These are phyloP conservation scores for Scomber colias DNA, from an alignment of 2,113 vertebrate species.

Conservation along the genomic window DNA sequence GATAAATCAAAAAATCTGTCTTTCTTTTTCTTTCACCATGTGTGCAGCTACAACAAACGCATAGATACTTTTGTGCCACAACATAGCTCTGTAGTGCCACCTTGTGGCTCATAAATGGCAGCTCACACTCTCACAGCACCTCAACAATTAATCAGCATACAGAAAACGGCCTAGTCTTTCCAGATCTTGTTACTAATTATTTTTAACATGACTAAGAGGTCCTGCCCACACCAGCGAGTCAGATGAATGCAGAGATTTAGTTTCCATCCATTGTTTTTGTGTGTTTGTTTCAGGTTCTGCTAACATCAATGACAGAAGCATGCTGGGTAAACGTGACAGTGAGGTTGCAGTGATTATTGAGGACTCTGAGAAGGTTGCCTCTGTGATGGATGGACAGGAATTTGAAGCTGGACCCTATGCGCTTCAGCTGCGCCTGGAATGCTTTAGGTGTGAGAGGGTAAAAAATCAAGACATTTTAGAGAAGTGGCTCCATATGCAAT, in stretches of 20 bases:
- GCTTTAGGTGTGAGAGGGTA: conserved; percentile 88
- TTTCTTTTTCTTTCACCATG: conserved; percentile 17
- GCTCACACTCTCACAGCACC: not conserved
- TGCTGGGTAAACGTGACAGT: conserved; percentile 98
- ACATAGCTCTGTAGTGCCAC: conserved; percentile 38
- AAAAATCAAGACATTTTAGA: not conserved
- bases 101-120: conserved; percentile 49
- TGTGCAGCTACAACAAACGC: conserved; percentile 24
- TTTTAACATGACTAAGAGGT: not conserved
- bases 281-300: conserved; percentile 88
- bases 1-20: conserved; percentile 17
- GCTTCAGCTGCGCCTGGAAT: conserved; percentile 91
- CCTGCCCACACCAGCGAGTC: not conserved
- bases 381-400: conserved; percentile 91
- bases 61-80: not conserved
- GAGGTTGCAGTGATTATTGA: conserved; percentile 94
- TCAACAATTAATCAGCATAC: not conserved
- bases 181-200: too few relatives aligned
- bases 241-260: not conserved
- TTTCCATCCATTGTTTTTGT: not conserved
- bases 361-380: conserved; percentile 87
- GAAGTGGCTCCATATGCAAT: not conserved
- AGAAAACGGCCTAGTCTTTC: too few relatives aligned
- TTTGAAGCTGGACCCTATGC: conserved; percentile 91
- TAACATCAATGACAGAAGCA: conserved; percentile 98